Evolutionary conservation across 1,140 invertebrate genomes (phyloP).

Genomic region (Diabrotica undecimpunctata): DNA sequence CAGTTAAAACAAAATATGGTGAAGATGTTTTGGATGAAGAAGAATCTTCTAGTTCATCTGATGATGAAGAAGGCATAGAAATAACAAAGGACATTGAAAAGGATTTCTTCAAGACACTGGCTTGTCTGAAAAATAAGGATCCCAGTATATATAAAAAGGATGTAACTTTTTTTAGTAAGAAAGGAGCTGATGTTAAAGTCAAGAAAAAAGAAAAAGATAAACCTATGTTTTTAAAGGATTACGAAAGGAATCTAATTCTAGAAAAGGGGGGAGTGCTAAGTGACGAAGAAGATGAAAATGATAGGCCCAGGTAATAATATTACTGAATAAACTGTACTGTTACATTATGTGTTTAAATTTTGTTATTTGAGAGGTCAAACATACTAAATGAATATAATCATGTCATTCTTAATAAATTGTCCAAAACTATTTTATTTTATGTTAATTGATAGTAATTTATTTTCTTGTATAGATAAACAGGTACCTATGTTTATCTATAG

Average conservation of each 20-base stretch:
- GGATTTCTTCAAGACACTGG: conserved; percentile 80
- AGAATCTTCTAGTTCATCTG: conserved; percentile 44
- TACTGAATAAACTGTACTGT: not conserved
- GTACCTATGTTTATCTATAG: too few species aligned
- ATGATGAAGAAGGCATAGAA: conserved; percentile 62
- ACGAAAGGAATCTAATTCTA: conserved; percentile 72
- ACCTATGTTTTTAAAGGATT: conserved; percentile 72
- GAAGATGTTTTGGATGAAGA: conserved; percentile 47
- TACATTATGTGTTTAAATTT: too few species aligned
- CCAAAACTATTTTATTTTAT: too few species aligned
- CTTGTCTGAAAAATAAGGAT: conserved; percentile 83
- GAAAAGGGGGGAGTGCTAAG: conserved; percentile 63
- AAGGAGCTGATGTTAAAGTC: conserved; percentile 38
- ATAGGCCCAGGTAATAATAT: conserved; percentile 12
- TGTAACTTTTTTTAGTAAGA: conserved; percentile 67
- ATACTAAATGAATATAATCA: too few species aligned
- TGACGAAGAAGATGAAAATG: conserved; percentile 51
- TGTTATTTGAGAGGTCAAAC: too few species aligned
- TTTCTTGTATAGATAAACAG: too few species aligned
- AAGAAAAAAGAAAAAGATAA: conserved; percentile 53
- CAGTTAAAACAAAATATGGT: conserved; percentile 75
- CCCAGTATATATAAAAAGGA: conserved; percentile 81
- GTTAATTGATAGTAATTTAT: too few species aligned
- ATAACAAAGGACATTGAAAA: conserved; percentile 68
- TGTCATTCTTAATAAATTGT: too few species aligned